These are phyloP conservation scores for Dione juno DNA, from an alignment of 2,888 invertebrate species.

Conservation along the genomic window DNA sequence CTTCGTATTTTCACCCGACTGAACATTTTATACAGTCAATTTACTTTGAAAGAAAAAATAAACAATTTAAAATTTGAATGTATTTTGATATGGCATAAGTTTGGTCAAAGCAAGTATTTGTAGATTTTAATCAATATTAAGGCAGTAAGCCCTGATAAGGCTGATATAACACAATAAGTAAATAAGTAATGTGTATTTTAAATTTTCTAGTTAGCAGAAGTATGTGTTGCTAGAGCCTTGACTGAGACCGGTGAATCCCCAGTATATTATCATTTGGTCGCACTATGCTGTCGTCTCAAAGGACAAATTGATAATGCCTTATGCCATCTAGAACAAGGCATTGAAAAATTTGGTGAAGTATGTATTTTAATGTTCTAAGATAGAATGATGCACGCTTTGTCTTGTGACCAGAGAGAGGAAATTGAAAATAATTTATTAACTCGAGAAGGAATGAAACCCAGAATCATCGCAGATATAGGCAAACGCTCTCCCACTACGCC, in stretches of 20 bases:
- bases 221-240: constrained; percentile 63
- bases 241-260: constrained; percentile 59
- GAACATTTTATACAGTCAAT: constrained; percentile 45
- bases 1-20: constrained; percentile 46
- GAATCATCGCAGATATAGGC: too few relatives aligned
- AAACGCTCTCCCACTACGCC: too few relatives aligned
- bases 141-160: too few relatives aligned
- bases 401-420: too few relatives aligned
- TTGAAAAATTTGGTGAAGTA: constrained; percentile 69
- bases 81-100: background rate
- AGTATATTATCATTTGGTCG: constrained; percentile 65
- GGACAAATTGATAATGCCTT: constrained; percentile 62
- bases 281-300: constrained; percentile 65
- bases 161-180: too few relatives aligned
- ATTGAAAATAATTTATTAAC: too few relatives aligned
- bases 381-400: too few relatives aligned
- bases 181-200: background rate
- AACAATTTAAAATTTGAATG: background rate
- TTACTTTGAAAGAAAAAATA: constrained; percentile 37
- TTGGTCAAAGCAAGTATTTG: background rate
- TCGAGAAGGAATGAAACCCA: too few relatives aligned
- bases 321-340: constrained; percentile 61
- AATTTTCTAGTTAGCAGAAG: constrained; percentile 60
- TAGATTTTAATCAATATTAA: background rate
- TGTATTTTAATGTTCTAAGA: too few relatives aligned